phyloP scores from a whole-genome alignment of 1,140 invertebrate species.

The Cyclargus thomasi region DNA sequence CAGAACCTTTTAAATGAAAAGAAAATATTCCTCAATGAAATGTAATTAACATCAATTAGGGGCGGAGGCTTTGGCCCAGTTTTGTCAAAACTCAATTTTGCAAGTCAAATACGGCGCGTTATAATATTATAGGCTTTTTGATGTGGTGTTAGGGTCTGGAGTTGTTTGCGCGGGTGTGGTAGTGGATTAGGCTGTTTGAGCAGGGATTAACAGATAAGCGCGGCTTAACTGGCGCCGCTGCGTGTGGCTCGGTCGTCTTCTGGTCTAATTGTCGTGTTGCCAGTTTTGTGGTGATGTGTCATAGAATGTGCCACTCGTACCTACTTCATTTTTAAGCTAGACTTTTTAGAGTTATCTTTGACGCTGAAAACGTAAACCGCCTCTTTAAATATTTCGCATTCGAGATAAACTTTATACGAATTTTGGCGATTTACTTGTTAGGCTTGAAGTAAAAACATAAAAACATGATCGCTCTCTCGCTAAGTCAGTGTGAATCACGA shows the following conservation, averaged over 20 bases:
- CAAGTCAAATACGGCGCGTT: slow-evolving; percentile 61
- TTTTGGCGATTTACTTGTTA: no score
- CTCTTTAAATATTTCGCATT: no score
- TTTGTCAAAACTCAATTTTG: slow-evolving; percentile 72
- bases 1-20: slow-evolving; percentile 11
- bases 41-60: slow-evolving; percentile 47
- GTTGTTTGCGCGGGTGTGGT: slow-evolving; percentile 36
- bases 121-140: not conserved
- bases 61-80: slow-evolving; percentile 51
- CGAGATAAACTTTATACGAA: no score
- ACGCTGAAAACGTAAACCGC: no score
- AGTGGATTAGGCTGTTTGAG: slow-evolving; percentile 71
- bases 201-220: slow-evolving; percentile 71
- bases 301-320: no score
- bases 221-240: slow-evolving; percentile 56
- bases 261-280: slow-evolving; percentile 14
- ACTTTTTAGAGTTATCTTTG: not conserved
- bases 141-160: slow-evolving; percentile 31
- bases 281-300: not conserved
- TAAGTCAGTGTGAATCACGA: no score
- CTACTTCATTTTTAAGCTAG: not conserved
- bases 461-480: no score
- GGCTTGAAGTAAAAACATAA: no score
- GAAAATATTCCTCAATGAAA: slow-evolving; percentile 22
- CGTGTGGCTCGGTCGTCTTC: slow-evolving; percentile 54